phyloP scores from a whole-genome alignment of 37 sponge, comb jelly and placozoan genomes.

The Diacarnus erythraeanus region DNA sequence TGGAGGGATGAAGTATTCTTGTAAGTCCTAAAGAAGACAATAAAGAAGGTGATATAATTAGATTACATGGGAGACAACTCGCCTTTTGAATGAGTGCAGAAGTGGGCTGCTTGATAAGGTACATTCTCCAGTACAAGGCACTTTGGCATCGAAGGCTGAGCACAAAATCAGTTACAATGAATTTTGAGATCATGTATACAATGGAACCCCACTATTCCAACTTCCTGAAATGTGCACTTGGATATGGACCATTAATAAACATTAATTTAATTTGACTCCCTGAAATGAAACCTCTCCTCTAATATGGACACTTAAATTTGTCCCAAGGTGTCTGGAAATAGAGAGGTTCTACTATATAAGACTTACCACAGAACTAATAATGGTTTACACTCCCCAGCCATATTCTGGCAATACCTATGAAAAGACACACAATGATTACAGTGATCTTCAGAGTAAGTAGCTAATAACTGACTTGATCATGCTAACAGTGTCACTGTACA shows the following conservation, averaged over 20 bases:
- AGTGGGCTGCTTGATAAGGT: slow-evolving; percentile 23
- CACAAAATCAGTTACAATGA: background rate
- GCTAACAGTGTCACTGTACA: slow-evolving; percentile 43
- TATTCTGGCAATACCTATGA: slow-evolving; percentile 26
- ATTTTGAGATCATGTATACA: background rate
- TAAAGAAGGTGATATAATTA: background rate
- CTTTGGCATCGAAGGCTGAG: slow-evolving; percentile 37
- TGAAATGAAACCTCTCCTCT: too few species aligned
- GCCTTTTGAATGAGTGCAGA: slow-evolving; percentile 35
- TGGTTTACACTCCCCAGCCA: slow-evolving; percentile 51
- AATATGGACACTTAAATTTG: too few species aligned
- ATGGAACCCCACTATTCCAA: too few species aligned
- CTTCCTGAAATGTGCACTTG: background rate
- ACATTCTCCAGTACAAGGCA: slow-evolving; percentile 48
- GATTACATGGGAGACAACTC: background rate
- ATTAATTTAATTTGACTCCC: background rate
- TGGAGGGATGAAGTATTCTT: slow-evolving; percentile 48
- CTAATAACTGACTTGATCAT: slow-evolving; percentile 46
- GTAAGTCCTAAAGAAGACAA: slow-evolving; percentile 41
- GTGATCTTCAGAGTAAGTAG: background rate
- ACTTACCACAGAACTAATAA: slow-evolving; percentile 53
- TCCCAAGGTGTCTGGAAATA: too few species aligned
- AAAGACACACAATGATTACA: background rate
- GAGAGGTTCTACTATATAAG: background rate
- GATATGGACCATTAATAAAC: background rate